These are phyloP conservation scores for Antitype chi DNA, from an alignment of 2,888 invertebrate species.

Conservation along the genomic window DNA sequence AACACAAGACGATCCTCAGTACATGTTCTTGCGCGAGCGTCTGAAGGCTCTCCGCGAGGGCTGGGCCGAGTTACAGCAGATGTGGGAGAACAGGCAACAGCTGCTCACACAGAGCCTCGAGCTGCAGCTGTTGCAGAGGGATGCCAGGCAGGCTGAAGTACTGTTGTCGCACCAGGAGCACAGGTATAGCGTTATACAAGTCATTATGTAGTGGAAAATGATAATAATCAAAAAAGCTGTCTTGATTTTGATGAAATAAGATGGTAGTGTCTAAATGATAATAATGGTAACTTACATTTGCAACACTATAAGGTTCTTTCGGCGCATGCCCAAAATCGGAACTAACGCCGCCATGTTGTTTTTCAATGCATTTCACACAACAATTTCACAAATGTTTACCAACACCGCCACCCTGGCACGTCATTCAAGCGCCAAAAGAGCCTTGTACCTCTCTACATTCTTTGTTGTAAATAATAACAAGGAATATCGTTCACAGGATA, in stretches of 20 bases:
- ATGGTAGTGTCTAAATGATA: not conserved
- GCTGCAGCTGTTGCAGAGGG: conserved; percentile 98
- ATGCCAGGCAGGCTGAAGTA: conserved; percentile 99
- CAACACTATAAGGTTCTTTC: not conserved
- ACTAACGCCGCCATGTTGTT: not conserved
- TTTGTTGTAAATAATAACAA: not conserved
- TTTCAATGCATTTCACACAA: not conserved
- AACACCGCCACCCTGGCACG: not conserved
- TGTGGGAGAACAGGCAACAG: conserved; percentile 99
- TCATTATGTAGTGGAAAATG: not conserved
- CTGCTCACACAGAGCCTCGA: conserved; percentile 98
- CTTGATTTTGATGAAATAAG: not conserved
- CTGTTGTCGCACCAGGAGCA: conserved; percentile 99
- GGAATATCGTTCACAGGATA: conserved; percentile 84
- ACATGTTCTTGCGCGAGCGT: conserved; percentile 99
- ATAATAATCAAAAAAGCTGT: too few species aligned
- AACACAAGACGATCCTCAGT: conserved; percentile 99
- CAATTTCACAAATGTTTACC: not conserved
- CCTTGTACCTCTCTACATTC: not conserved
- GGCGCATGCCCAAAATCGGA: not conserved
- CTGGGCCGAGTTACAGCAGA: conserved; percentile 99
- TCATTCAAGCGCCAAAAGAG: not conserved
- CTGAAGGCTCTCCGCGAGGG: conserved; percentile 99
- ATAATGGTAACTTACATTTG: not conserved
- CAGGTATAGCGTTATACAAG: conserved; percentile 82